Evolutionary conservation across 2,797 vertebrate genomes (phyloP), one percentile per base, ranked within the genome.

Genomic region (Crocodylus rhombifer): DNA sequence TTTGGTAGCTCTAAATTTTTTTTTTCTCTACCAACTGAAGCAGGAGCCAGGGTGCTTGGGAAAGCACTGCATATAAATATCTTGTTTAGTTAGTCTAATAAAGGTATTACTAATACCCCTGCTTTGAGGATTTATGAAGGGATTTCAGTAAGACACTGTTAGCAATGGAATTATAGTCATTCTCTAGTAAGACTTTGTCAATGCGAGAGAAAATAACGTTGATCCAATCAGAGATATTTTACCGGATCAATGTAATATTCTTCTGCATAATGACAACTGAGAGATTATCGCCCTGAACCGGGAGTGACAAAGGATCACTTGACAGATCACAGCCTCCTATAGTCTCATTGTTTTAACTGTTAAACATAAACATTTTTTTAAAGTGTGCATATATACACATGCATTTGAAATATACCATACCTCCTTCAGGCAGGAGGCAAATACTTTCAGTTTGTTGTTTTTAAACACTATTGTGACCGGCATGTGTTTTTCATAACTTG

Each of bases 91-190:
- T 97, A 97, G 97, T 97, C 97, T 97, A 96, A 96, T 97, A 97
- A 97, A 95, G 94, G 92, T 95, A 95, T 96, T 96, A 96, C 95
- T 95, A 93, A 93, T 96, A 97, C 95, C 87, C 96, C 96, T 97
- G 96, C 97, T 97, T 96, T 97, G 95, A 97, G 97, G 97, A 97
- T 97, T 98, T 98, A 96, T 97, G 96, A 97, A 91, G 85, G 96
- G 97, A 97, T 98, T 98, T 97, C 92, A 92, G 84, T 97, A 98
- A 97, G 95, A 94, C 96, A 93, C 93, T 96, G 95, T 97, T 97
- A 97, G 95, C 94, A 88, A 89, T 93, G 93, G 96, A 97, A 96
- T 98, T 98, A 97, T 65, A 95, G 92, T 95, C 95, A 95, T 97
- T 96, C 95, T 88, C 90, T 83, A 83, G 92, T 95, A 97, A 97